Base-by-base conservation (phyloP, 2,888 invertebrate species). In the Orchesella flavescens region DNA sequence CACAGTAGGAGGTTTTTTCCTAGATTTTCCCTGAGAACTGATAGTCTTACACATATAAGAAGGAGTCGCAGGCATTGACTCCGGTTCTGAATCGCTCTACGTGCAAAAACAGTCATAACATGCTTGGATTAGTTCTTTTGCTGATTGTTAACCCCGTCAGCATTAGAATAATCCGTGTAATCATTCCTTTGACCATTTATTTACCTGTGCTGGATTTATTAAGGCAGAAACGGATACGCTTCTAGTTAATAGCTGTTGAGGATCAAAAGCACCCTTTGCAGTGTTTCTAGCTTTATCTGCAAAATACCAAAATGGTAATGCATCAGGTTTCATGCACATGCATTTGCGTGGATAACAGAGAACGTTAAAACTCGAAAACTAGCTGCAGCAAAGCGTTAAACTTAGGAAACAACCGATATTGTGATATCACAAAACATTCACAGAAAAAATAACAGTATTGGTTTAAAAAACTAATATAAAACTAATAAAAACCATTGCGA, bases 41-140 rank as follows among this genome's bases (percentile, higher is more conserved):
- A 87, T 86, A 59, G 88, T 88, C 79, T 88, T 87, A 61, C 86
- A 85, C 88, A 88, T 88, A 57, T 88, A 88, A 23, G 87, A 87
- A 7, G 88, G 88, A 65, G 86, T 85, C 46, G 83, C 83, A 61
- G 87, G 87, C 68, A 88, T 82, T 68, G 87, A 87, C 83, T 88
- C 88, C 46, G 87, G 86, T 63, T 88, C 88, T 74, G 88, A 88
- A 72, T 88, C 88, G 72, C 88, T 88, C 86, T 88, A 75, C 68
- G 65, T 77, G 75, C 82, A 78, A 81, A 82, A 80, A 73, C 43
- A 68, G n/a, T 17, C 55, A 73, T 5, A 65, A 68, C 77, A 80
- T 74, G 80, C 72, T 59, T 74, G 68, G 49, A 78, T 75, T 76
- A 76, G 81, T 69, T 71, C 44, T 24, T n/a, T n/a, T 19, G 44